Conservation (phyloP, 2,797 vertebrate genomes). For the Dendrocincla fuliginosa region DNA sequence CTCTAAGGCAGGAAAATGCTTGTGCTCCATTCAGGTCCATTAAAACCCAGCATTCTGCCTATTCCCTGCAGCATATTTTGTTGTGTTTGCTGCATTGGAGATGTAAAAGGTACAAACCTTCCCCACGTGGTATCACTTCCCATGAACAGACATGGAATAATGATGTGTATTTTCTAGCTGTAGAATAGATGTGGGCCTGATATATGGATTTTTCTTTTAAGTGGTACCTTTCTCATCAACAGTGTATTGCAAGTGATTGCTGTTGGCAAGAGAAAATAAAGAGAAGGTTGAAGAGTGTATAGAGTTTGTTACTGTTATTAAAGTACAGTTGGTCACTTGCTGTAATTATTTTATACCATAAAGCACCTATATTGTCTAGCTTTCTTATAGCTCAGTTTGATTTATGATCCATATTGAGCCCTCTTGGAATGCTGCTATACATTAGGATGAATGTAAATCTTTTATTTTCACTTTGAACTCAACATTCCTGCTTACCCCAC, state of each 20-base stretch:
- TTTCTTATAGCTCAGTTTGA: neutral
- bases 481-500: neutral
- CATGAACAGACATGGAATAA: accelerated
- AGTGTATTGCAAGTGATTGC: neutral
- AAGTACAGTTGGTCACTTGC: neutral
- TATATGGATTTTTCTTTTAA: neutral
- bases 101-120: accelerated
- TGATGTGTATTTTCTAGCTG: accelerated
- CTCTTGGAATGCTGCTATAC: neutral
- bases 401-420: neutral
- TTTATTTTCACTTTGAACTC: neutral
- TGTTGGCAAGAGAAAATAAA: neutral
- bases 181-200: neutral
- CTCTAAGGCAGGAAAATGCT: neutral
- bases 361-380: neutral
- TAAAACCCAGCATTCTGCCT: neutral
- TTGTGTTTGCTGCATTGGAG: neutral
- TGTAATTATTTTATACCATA: neutral
- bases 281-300: neutral
- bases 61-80: accelerated
- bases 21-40: neutral
- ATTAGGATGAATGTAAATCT: neutral
- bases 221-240: neutral
- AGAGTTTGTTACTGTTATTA: neutral
- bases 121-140: accelerated